Evolutionary conservation across 2,888 invertebrate genomes (phyloP), one percentile per base, ranked within the genome.

Genomic region (Amblyjoppa proteus): DNA sequence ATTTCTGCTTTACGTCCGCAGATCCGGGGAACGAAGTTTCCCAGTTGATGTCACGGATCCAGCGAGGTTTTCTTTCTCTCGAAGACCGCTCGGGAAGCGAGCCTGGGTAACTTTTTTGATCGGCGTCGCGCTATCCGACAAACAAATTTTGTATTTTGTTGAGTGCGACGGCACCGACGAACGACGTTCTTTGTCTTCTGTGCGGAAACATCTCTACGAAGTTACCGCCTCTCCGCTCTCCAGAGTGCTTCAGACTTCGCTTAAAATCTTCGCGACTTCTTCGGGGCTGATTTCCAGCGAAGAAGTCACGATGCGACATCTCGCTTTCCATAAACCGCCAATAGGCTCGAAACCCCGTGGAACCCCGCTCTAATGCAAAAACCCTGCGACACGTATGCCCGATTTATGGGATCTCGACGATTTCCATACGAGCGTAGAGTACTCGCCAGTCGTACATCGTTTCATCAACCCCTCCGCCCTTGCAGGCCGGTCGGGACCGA

Each of bases 391-490:
- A 49, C 20, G 28, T 16, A 34, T 61, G 6, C 31, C 56, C 49
- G 68, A 73, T 13, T 53, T 71, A 49, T 71, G 64, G 45, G 7
- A 11, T 41, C 25, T 11, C 11, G 68, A 61, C 51, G 64, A 71
- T 70, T 69, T 69, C 25, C 20, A 9, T 56, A 41, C 51, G 20
- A 34, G 49, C 58, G 41, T 49, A 51, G 66, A 69, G 68, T 45
- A 13, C 16, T 41, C 34, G n/a, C 58, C 70, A 56, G 45, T 13
- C 77, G 31, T 75, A 78, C 53, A 34, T 71, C 70, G 75, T 68
- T 51, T 81, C 68, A 70, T 76, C 75, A 53, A 45, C 25, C 73
- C 53, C 61, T 28, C 41, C 58, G 41, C 41, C 41, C 53, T 75
- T 49, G 31, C 61, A 38, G 61, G 34, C 31, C 41, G 41, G 11